Conservation (phyloP, 2,113 vertebrate genomes). For the Ameiurus melas region DNA sequence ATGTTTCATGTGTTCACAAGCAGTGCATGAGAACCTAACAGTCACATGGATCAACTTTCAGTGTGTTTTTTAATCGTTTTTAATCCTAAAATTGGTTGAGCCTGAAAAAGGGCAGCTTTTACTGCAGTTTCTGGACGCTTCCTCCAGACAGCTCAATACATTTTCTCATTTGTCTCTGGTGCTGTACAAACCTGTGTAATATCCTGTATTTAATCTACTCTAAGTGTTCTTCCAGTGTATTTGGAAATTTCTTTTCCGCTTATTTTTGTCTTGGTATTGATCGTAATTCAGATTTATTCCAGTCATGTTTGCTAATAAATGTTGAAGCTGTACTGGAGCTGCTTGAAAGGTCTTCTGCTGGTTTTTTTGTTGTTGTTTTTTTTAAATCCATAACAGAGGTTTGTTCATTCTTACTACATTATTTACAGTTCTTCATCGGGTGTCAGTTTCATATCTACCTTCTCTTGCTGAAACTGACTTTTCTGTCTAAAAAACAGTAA, state of each 20-base stretch:
- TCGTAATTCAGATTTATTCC: constrained; percentile 6
- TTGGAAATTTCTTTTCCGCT: background rate
- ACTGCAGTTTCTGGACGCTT: background rate
- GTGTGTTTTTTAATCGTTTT: background rate
- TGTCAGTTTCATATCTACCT: background rate
- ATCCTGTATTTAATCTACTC: background rate
- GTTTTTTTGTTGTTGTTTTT: background rate
- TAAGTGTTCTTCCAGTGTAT: background rate
- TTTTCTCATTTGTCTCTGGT: background rate
- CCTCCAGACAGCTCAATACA: background rate
- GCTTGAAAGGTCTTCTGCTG: background rate
- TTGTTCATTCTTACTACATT: background rate
- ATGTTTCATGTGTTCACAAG: background rate
- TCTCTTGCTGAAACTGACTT: background rate
- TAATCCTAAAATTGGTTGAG: background rate
- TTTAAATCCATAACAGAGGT: background rate
- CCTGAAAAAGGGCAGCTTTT: background rate
- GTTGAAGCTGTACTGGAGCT: background rate
- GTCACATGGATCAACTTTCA: background rate
- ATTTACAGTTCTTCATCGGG: background rate
- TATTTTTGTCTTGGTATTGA: background rate
- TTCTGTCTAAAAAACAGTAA: background rate
- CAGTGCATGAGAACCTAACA: background rate
- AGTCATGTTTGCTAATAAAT: background rate
- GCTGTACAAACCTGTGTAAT: background rate